A percentile compares a stretch with the other conserved stretches of the same genome.
Conservation (phyloP, 2,113 vertebrate species). For the Lampris incognitus region DNA sequence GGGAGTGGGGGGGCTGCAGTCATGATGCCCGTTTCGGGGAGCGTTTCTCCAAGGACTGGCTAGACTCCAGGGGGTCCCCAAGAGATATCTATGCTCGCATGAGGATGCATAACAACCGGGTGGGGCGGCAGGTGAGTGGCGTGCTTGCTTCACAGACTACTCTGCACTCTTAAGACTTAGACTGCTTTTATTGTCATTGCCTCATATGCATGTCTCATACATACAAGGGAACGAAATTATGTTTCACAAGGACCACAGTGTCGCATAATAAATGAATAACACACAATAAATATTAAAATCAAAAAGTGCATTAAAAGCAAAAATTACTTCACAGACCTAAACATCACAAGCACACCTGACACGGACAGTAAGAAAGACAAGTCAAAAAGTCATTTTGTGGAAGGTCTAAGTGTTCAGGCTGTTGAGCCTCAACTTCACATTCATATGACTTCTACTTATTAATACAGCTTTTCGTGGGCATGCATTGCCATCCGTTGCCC, state of each 20-base stretch:
- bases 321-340: too few relatives aligned
- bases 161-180: background rate
- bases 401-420: too few relatives aligned
- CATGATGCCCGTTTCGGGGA: constrained; percentile 90
- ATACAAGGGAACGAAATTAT: too few relatives aligned
- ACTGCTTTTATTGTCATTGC: too few relatives aligned
- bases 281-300: too few relatives aligned
- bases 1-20: constrained; percentile 95
- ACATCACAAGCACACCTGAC: too few relatives aligned
- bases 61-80: constrained; percentile 89
- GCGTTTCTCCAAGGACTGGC: constrained; percentile 91
- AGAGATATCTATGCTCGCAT: constrained; percentile 92
- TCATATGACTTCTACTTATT: background rate
- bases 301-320: too few relatives aligned
- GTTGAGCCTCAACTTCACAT: background rate
- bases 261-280: too few relatives aligned
- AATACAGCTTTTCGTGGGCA: background rate
- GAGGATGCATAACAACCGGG: constrained; percentile 91
- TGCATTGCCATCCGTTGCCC: background rate
- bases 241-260: too few relatives aligned
- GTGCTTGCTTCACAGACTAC: background rate
- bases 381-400: too few relatives aligned
- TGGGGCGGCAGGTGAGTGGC: constrained; percentile 88
- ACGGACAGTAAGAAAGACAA: too few relatives aligned
- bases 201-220: too few relatives aligned